phyloP scores from a whole-genome alignment of 2,888 invertebrate genomes.

The Hymenopus coronatus region DNA sequence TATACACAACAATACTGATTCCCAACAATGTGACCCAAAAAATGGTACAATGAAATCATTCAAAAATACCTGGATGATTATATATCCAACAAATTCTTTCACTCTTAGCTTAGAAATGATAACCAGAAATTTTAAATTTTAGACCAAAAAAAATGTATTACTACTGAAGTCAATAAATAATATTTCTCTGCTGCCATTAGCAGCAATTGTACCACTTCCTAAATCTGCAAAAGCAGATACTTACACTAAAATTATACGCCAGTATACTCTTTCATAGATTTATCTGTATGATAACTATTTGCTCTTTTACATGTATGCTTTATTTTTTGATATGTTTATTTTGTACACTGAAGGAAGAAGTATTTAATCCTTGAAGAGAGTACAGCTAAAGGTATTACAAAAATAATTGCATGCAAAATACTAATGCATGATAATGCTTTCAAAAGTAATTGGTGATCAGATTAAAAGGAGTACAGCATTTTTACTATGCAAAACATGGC shows the following conservation, averaged over 20 bases:
- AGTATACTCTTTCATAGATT: background rate
- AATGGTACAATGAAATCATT: no score
- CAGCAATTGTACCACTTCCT: background rate
- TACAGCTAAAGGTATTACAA: background rate
- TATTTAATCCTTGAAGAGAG: background rate
- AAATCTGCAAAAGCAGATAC: background rate
- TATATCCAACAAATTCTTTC: no score
- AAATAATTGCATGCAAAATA: background rate
- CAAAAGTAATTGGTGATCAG: background rate
- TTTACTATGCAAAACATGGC: no score
- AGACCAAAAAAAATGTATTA: background rate
- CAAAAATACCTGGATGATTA: no score
- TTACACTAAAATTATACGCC: background rate
- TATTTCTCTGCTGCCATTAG: background rate
- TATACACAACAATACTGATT: no score
- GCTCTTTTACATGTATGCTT: background rate
- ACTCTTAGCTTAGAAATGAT: background rate
- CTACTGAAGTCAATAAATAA: background rate
- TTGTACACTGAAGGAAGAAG: background rate
- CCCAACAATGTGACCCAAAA: no score
- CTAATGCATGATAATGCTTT: background rate
- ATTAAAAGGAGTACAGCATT: background rate
- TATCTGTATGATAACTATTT: background rate
- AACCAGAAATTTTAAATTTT: background rate
- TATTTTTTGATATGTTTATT: background rate